Conservation (phyloP, 1,140 invertebrate genomes). For the Meloidogyne exigua region DNA sequence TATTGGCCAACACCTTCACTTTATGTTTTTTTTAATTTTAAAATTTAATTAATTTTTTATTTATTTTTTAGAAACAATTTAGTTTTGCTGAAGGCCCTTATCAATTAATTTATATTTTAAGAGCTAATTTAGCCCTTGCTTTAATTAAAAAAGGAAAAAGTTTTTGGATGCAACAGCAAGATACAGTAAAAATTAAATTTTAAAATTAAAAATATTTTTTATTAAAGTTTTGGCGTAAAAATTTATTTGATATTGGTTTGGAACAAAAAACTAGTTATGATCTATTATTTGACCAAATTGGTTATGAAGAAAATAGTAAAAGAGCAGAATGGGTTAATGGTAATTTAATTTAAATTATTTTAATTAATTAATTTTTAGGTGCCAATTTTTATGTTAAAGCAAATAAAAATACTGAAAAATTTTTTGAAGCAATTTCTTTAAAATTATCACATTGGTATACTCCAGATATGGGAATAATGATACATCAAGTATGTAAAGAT, state of each 20-base stretch:
- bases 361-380: conserved; percentile 33
- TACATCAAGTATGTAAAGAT: conserved; percentile 43
- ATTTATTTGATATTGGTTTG: conserved; percentile 56
- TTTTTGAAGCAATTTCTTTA: conserved; percentile 56
- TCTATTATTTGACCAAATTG: conserved; percentile 60
- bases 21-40: conserved; percentile 51
- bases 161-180: conserved; percentile 64
- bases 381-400: conserved; percentile 62
- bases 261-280: conserved; percentile 46
- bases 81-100: conserved; percentile 62
- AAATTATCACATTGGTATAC: conserved; percentile 61
- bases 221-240: conserved; percentile 42
- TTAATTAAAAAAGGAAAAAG: conserved; percentile 57
- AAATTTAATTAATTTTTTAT: background rate
- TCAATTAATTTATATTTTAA: conserved; percentile 59
- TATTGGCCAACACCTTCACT: conserved; percentile 61
- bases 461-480: conserved; percentile 63
- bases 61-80: conserved; percentile 58
- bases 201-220: background rate
- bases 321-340: conserved; percentile 63
- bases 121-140: conserved; percentile 58
- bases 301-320: conserved; percentile 51
- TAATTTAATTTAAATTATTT: conserved; percentile 34
- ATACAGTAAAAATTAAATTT: conserved; percentile 51
- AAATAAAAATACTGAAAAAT: conserved; percentile 57